Conservation (phyloP, 2,888 invertebrate genomes). For the Tuta absoluta region DNA sequence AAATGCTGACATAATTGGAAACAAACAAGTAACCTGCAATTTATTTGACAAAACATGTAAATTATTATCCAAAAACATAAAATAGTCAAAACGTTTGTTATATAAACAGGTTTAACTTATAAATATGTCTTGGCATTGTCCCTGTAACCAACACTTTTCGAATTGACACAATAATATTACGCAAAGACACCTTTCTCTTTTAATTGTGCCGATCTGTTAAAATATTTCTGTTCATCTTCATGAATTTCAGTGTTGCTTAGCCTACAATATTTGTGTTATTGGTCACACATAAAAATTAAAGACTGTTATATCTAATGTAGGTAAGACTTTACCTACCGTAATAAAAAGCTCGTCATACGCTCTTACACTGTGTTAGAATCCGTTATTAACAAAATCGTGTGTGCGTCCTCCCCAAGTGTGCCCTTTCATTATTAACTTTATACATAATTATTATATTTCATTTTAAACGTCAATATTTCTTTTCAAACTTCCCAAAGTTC, state of each 20-base stretch:
- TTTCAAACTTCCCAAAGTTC: constrained; percentile 59
- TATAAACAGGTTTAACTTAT: constrained; percentile 29
- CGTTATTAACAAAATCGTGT: constrained; percentile 63
- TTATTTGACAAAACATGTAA: background rate
- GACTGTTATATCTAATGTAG: constrained; percentile 24
- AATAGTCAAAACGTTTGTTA: constrained; percentile 53
- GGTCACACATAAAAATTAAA: constrained; percentile 28
- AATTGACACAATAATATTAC: constrained; percentile 23
- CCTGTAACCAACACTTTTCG: constrained; percentile 39
- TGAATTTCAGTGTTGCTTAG: constrained; percentile 29
- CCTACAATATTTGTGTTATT: constrained; percentile 25
- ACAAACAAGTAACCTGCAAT: background rate
- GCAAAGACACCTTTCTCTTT: constrained; percentile 23
- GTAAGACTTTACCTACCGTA: constrained; percentile 34
- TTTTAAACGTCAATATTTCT: constrained; percentile 33
- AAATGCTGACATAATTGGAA: background rate
- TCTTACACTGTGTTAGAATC: constrained; percentile 68
- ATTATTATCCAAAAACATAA: constrained; percentile 31
- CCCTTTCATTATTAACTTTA: constrained; percentile 39
- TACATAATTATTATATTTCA: constrained; percentile 29
- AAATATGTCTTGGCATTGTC: constrained; percentile 39
- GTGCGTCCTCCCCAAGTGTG: constrained; percentile 50
- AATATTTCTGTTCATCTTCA: constrained; percentile 25
- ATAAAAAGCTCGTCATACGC: constrained; percentile 77
- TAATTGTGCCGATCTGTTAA: constrained; percentile 21